Percentiles rank a stretch among this genome's conserved stretches.
phyloP scores from a whole-genome alignment of 2,113 vertebrate genomes.

The Drymodes brunneopygia region DNA sequence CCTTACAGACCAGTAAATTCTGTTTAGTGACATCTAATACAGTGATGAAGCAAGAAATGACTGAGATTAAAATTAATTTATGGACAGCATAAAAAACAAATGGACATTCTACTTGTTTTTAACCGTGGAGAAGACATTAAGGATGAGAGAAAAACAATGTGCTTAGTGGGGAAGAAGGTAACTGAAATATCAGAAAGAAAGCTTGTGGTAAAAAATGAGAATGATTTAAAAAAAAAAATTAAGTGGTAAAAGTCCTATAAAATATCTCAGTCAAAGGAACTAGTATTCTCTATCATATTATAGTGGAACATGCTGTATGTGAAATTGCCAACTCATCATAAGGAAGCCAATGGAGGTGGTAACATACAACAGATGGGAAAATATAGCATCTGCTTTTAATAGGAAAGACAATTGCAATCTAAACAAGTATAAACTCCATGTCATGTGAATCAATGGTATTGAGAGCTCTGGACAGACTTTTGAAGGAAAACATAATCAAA shows the following conservation, averaged over 20 bases:
- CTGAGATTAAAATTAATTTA: not conserved
- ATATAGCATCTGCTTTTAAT: not conserved
- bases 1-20: not conserved
- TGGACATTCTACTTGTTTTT: not conserved
- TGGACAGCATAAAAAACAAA: not conserved
- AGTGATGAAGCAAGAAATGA: not conserved
- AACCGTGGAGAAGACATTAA: not conserved
- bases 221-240: fast-evolving
- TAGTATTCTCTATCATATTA: not conserved
- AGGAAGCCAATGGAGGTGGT: not conserved
- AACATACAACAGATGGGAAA: not conserved
- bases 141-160: not conserved
- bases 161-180: not conserved
- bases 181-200: not conserved
- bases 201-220: not conserved
- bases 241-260: fast-evolving
- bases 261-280: not conserved
- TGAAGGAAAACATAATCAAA: not conserved
- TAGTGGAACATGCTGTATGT: not conserved
- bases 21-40: not conserved
- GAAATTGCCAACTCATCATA: not conserved
- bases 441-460: not conserved
- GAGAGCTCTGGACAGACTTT: not conserved
- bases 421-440: not conserved
- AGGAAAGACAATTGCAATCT: not conserved